Evolutionary conservation across 37 sponge, comb jelly and placozoan species (phyloP).

Genomic region (Oopsacas minuta): DNA sequence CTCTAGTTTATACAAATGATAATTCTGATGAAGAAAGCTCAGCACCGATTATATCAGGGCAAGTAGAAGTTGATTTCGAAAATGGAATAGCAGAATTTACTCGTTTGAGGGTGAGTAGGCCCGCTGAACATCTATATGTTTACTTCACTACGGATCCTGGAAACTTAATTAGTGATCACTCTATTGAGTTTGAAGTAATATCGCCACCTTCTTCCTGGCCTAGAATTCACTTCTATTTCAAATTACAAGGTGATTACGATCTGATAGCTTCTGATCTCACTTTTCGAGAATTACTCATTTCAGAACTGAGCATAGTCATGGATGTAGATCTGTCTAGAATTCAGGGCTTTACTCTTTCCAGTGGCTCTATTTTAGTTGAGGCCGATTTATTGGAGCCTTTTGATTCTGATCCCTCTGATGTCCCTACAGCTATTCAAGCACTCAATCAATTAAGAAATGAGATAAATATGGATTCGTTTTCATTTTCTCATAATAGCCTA

Average conservation of each 20-base stretch:
- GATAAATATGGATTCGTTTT: neutral
- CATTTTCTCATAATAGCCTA: neutral
- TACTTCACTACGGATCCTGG: slow-evolving; percentile 34
- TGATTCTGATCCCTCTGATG: slow-evolving; percentile 47
- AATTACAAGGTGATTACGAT: slow-evolving; percentile 12
- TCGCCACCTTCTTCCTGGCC: slow-evolving; percentile 26
- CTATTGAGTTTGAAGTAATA: slow-evolving; percentile 31
- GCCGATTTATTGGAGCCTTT: slow-evolving; percentile 30
- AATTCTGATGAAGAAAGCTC: neutral
- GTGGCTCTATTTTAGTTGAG: slow-evolving; percentile 12
- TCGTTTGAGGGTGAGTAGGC: slow-evolving; percentile 39
- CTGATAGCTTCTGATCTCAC: neutral
- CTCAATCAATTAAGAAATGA: neutral
- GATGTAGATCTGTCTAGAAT: neutral
- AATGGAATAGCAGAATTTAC: slow-evolving; percentile 59
- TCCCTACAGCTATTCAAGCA: slow-evolving; percentile 16
- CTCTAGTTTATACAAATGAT: slow-evolving; percentile 18
- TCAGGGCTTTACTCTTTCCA: neutral
- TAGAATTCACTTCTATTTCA: slow-evolving; percentile 28
- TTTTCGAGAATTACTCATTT: neutral
- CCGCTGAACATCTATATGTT: slow-evolving; percentile 28
- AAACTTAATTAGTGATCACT: slow-evolving; percentile 20
- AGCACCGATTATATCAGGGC: slow-evolving; percentile 28
- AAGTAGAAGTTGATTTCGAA: slow-evolving; percentile 34
- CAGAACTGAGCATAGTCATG: neutral